These are phyloP conservation scores for Botia kubotai DNA, from an alignment of 2,797 vertebrate genomes.

Conservation along the genomic window DNA sequence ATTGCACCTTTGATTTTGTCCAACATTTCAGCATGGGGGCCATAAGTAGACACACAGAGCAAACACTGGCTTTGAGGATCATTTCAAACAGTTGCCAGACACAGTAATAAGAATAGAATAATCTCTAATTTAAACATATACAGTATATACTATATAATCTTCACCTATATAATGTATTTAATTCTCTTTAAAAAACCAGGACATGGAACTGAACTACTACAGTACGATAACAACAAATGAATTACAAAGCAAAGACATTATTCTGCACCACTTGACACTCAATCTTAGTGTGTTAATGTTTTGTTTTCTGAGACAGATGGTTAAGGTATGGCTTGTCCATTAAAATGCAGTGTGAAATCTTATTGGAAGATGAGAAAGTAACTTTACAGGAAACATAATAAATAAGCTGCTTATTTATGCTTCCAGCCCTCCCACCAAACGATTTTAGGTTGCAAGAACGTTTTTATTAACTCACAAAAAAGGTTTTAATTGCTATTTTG, in stretches of 20 bases:
- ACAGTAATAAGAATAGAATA: slow-evolving; percentile 12
- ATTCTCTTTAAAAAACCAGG: slow-evolving; percentile 33
- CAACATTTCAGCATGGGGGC: slow-evolving; percentile 4
- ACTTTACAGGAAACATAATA: neutral
- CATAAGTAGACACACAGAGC: neutral
- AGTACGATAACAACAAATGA: slow-evolving; percentile 62
- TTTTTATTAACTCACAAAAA: neutral
- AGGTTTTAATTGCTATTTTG: no score
- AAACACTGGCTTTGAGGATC: neutral
- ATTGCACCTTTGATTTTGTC: neutral
- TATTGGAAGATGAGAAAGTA: neutral
- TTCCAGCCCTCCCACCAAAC: neutral
- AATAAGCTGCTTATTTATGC: neutral
- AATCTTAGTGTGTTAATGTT: neutral
- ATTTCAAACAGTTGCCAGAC: neutral
- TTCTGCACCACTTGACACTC: neutral
- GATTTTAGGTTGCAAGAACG: no score
- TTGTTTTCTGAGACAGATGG: neutral
- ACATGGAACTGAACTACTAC: slow-evolving; percentile 43
- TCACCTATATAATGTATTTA: neutral
- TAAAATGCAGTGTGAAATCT: neutral
- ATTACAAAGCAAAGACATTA: slow-evolving; percentile 33
- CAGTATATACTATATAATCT: slow-evolving; percentile 43
- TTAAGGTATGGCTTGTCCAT: slow-evolving; percentile 19
- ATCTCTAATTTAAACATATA: slow-evolving; percentile 55